Conservation (phyloP, 2,797 vertebrate genomes). For the Lacerta bilineata region DNA sequence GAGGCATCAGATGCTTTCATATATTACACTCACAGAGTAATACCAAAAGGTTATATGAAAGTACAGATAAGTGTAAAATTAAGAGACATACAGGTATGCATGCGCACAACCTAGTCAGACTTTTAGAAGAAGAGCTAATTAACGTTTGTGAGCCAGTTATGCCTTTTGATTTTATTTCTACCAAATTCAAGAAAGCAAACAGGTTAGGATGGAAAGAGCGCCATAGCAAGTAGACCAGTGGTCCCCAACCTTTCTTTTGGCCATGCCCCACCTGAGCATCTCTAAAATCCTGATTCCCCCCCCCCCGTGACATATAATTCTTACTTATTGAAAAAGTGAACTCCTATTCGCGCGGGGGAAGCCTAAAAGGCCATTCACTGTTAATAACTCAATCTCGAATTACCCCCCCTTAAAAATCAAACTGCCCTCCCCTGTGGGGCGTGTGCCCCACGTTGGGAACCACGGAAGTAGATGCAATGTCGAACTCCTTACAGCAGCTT, state of each 20-base stretch:
- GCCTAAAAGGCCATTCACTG: too few species aligned
- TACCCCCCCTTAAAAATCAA: too few species aligned
- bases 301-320: too few species aligned
- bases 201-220: neutral
- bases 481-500: neutral
- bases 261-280: too few species aligned
- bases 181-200: neutral
- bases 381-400: too few species aligned
- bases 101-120: neutral
- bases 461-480: neutral
- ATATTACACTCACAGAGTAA: conserved; percentile 30
- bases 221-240: neutral
- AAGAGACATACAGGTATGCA: neutral
- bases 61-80: conserved; percentile 32
- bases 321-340: too few species aligned
- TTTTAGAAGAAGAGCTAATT: neutral
- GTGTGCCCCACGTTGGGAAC: too few species aligned
- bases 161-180: neutral
- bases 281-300: too few species aligned
- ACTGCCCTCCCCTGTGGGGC: too few species aligned
- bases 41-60: conserved; percentile 1
- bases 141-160: neutral
- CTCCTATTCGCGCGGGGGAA: too few species aligned
- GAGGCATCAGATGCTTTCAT: conserved; percentile 16
- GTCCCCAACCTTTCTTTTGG: too few species aligned